Evolutionary conservation across 35 echinoderm and acorn worm genomes (phyloP), one percentile per base, ranked within the genome.

Genomic region (Chiridota heheva): DNA sequence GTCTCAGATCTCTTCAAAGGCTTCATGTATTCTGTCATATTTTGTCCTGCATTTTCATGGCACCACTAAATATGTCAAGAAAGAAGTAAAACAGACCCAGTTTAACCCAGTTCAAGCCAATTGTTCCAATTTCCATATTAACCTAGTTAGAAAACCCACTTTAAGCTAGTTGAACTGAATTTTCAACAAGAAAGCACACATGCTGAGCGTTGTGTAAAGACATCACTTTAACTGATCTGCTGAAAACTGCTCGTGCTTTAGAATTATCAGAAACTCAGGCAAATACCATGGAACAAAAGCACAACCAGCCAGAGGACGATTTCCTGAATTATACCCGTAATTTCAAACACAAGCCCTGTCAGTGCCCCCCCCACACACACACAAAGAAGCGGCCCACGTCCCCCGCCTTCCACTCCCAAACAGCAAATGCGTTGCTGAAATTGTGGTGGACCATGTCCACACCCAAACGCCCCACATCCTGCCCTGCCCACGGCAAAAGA

Each of bases 211-310:
- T 93, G 1, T 43, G 57, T 20, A 85, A 93, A 0, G 42, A 69
- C 2, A 41, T 88, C 44, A 70, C 60, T 4, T 73, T 94, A 5
- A 35, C 42, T 28, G 27, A 88, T 2, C 49, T 94, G 37, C 80
- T 88, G 5, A 15, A 70, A 1, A 16, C 15, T 25, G 76, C 53
- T 18, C 34, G 82, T 5, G 36, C 82, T 24, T 40, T 86, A 10
- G 89, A 91, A 37, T 71, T 38, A 15, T 84, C 79, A 17, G 74
- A 86, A 18, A 24, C 30, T 20, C 80, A 72, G 58, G 69, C 72
- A 51, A 48, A 49, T 42, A 7, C 53, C 26, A 67, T 82, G 33
- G 55, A 82, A 72, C n/a, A n/a, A n/a, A n/a, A n/a, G n/a, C n/a
- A 53, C 22, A 17, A 41, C 24, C 37, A 39, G 39, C 7, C 44